Evolutionary conservation across 2,888 invertebrate species (phyloP), one percentile per base, ranked within the genome.

Genomic region (Leptopilina drosophilae): DNA sequence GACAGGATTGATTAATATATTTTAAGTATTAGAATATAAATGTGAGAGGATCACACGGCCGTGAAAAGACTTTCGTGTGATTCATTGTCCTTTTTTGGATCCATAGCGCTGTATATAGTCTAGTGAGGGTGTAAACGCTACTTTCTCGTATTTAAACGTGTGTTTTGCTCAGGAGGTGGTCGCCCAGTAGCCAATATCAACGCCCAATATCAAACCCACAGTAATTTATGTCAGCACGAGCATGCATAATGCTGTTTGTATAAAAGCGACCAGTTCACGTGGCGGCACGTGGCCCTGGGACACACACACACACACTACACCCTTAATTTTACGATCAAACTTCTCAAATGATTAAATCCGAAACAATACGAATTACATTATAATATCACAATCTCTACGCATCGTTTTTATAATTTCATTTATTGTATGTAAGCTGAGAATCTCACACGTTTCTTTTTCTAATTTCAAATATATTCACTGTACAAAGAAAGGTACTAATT

Each of bases 171-270:
- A 83, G 89, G 86, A 87, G 89, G 87, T 88, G 87, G 89, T 86
- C 86, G 87, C 78, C 83, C 82, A 84, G 85, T 83, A 86, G 85
- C 81, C 85, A 86, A 85, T 85, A 85, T 81, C 83, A 81, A 84
- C 86, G 87, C 88, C 87, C 89, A 84, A 90, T 91, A 91, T 90
- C 90, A 91, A 90, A 90, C 87, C 90, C 87, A 84, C 86, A 86
- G 90, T 91, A 91, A 91, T 91, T 91, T 91, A 91, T 91, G 91
- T 91, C 87, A 87, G 89, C 89, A 87, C 89, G 87, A 87, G 89
- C 90, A 89, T 90, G 91, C 91, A 91, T 91, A 91, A 91, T 91
- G 88, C 89, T 91, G 90, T 91, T 91, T 90, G 90, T 88, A 87
- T 86, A 88, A 87, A 42, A 89, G 88, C 88, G 86, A 85, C 82